These are phyloP conservation scores for Rhynchonycteris naso DNA, from an alignment of 2,797 vertebrate genomes.

Conservation along the genomic window DNA sequence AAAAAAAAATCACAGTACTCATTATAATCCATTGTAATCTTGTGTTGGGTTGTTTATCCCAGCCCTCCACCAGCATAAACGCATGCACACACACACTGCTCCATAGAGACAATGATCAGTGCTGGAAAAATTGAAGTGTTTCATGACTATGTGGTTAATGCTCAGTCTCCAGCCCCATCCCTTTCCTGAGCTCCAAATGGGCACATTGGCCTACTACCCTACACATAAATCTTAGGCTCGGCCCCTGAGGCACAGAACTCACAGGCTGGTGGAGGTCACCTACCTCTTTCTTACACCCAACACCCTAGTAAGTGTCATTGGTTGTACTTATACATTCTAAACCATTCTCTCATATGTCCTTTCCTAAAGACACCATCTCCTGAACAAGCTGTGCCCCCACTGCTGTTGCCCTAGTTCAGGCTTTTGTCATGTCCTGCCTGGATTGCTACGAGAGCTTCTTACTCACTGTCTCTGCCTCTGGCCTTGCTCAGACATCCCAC, in stretches of 20 bases:
- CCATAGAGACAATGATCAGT: neutral
- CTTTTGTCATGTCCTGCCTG: neutral
- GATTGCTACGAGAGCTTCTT: neutral
- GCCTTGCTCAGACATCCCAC: neutral
- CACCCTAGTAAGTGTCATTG: neutral
- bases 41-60: neutral
- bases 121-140: neutral
- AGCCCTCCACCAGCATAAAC: too few species aligned
- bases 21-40: neutral
- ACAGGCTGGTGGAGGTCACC: neutral
- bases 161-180: neutral
- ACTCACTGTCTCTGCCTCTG: neutral
- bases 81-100: neutral
- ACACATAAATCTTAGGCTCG: conserved; percentile 8
- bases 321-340: neutral
- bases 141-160: neutral
- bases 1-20: neutral
- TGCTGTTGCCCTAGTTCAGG: neutral
- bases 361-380: neutral
- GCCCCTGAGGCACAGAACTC: neutral
- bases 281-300: neutral
- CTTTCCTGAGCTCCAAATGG: conserved; percentile 18
- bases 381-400: neutral
- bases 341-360: neutral
- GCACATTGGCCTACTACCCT: neutral